A percentile compares a stretch with the other conserved stretches of the same genome.
These are phyloP conservation scores for Scaptomyza tumidula DNA, from an alignment of 2,888 invertebrate genomes.

Conservation along the genomic window DNA sequence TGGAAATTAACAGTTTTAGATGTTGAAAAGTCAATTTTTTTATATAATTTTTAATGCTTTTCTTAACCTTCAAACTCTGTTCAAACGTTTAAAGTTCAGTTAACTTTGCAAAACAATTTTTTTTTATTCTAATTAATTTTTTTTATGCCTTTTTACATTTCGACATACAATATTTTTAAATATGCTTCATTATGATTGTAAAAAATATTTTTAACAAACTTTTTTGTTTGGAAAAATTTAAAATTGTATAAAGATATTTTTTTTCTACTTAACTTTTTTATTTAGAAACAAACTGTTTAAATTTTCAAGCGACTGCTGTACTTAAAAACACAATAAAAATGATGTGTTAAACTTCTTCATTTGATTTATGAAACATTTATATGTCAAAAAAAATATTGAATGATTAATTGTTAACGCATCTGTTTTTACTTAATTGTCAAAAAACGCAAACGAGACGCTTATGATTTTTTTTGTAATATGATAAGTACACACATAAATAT, in stretches of 20 bases:
- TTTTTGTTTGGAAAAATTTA: too few species aligned
- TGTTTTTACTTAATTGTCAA: constrained; percentile 36
- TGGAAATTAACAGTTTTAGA: neutral
- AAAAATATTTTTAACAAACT: too few species aligned
- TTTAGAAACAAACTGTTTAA: too few species aligned
- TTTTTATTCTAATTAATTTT: too few species aligned
- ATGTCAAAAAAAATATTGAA: constrained; percentile 1
- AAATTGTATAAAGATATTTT: too few species aligned
- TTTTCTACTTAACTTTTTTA: neutral
- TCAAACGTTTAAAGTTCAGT: too few species aligned
- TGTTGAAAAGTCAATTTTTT: neutral
- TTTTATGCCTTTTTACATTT: too few species aligned
- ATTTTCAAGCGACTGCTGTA: constrained; percentile 1
- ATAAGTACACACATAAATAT: constrained; percentile 42
- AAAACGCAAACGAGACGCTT: constrained; percentile 78
- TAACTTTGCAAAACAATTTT: too few species aligned
- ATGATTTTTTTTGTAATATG: constrained; percentile 60
- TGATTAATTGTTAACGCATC: constrained; percentile 16
- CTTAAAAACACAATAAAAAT: constrained; percentile 1
- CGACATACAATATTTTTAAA: too few species aligned
- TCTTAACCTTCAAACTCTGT: neutral
- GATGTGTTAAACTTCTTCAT: constrained; percentile 15
- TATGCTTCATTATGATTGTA: too few species aligned
- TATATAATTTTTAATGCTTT: neutral
- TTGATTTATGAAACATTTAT: constrained; percentile 4